Conservation (phyloP, 2,888 invertebrate genomes). For the Pheosia gnoma region DNA sequence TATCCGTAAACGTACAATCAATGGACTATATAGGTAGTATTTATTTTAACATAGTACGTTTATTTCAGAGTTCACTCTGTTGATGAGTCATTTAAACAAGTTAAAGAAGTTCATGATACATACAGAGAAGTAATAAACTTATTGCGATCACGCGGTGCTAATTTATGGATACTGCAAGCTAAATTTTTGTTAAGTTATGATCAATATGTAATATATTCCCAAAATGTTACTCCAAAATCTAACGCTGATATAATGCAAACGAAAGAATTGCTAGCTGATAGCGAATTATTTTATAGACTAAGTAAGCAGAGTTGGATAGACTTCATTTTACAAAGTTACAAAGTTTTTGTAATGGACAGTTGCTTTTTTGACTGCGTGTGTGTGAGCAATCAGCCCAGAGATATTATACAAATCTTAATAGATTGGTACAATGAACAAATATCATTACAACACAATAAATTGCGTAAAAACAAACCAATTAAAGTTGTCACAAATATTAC, state of each 20-base stretch:
- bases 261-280: slow-evolving; percentile 55
- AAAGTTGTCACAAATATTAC: slow-evolving; percentile 75
- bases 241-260: slow-evolving; percentile 64
- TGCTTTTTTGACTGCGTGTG: slow-evolving; percentile 77
- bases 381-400: slow-evolving; percentile 57
- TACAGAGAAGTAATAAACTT: slow-evolving; percentile 68
- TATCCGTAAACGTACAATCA: too few relatives aligned
- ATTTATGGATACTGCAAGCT: slow-evolving; percentile 64
- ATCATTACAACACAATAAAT: slow-evolving; percentile 49
- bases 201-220: slow-evolving; percentile 64
- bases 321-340: slow-evolving; percentile 85
- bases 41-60: neutral
- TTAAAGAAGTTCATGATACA: slow-evolving; percentile 71
- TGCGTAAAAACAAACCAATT: slow-evolving; percentile 46
- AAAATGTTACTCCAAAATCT: slow-evolving; percentile 59
- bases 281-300: slow-evolving; percentile 59
- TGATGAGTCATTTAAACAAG: slow-evolving; percentile 62
- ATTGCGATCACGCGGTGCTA: slow-evolving; percentile 64
- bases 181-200: slow-evolving; percentile 70
- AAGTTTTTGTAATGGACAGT: slow-evolving; percentile 80
- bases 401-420: slow-evolving; percentile 63
- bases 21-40: too few relatives aligned
- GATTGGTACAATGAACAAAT: slow-evolving; percentile 72
- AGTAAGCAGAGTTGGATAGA: slow-evolving; percentile 85
- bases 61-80: slow-evolving; percentile 50